Evolutionary conservation across 2,797 vertebrate genomes (phyloP), one percentile per base, ranked within the genome.

Genomic region (Semotilus atromaculatus): DNA sequence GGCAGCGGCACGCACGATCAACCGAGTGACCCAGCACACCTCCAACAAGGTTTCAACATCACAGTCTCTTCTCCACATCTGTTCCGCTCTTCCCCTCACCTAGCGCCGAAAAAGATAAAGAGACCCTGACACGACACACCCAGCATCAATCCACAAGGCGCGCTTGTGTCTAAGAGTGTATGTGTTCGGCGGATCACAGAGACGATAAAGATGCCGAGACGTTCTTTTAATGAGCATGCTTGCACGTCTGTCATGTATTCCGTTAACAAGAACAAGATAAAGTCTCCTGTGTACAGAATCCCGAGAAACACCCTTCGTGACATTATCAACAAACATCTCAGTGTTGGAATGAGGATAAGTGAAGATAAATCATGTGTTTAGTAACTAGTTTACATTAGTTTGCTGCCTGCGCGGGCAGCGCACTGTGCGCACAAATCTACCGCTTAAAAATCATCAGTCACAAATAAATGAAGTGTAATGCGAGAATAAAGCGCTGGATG

Each of bases 1-100:
- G 55, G 88, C 89, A 83, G 84, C 80, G n/a, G 67, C 80, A 38
- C 82, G 60, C 81, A 90, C 67, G 87, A 88, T 90, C 87, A 86
- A 77, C 87, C 58, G 73, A 77, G 82, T 87, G 89, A 90, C 89
- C 82, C 85, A 23, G 36, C 34, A n/a, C 78, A 81, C 86, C 86
- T 83, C 77, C 71, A 86, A 85, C 87, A 89, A 85, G 79, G 60
- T 71, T 88, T 67, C 83, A 81, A 70, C 77, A 88, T 88, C 80
- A 74, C 71, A 7, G 60, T 29, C 40, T 83, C 81, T 83, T 58
- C 45, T 38, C 38, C 84, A 83, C 79, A 80, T 82, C 78, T 86
- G 83, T 51, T 82, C 51, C 11, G 53, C 55, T 82, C 71, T 75
- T 82, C 11, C 53, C 16, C 36, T 82, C 68, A 31, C 80, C 80